phyloP scores from a whole-genome alignment of 2,888 invertebrate genomes.

The Glaucopsyche alexis region DNA sequence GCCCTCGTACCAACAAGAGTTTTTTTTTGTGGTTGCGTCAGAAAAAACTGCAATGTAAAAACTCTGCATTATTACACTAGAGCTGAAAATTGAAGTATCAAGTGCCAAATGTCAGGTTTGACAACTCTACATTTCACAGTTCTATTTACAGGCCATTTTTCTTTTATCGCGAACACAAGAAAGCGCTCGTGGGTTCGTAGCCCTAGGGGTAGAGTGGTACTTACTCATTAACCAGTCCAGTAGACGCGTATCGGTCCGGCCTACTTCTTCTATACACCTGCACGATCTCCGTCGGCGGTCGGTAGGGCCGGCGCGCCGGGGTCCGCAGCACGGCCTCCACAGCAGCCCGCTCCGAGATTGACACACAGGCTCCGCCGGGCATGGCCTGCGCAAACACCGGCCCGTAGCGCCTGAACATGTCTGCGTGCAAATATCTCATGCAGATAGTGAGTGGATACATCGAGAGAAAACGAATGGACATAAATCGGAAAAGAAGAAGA shows the following conservation, averaged over 20 bases:
- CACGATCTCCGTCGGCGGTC: conserved; percentile 91
- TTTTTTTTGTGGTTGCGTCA: too few species aligned
- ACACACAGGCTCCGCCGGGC: conserved; percentile 86
- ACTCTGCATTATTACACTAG: too few species aligned
- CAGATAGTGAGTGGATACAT: conserved; percentile 45
- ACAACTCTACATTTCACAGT: too few species aligned
- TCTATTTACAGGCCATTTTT: too few species aligned
- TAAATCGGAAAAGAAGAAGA: not conserved
- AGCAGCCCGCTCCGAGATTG: conserved; percentile 84
- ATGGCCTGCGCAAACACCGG: conserved; percentile 88
- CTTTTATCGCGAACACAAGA: too few species aligned
- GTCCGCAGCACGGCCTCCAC: conserved; percentile 88
- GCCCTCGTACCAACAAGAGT: too few species aligned
- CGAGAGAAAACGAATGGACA: not conserved
- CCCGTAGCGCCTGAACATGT: conserved; percentile 87
- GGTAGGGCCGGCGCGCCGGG: conserved; percentile 86
- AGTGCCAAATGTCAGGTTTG: too few species aligned
- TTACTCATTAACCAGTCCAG: conserved; percentile 91
- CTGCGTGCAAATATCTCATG: conserved; percentile 76
- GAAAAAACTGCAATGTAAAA: too few species aligned
- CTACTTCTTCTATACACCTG: conserved; percentile 85
- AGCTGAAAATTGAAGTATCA: too few species aligned
- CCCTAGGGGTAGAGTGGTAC: conserved; percentile 50
- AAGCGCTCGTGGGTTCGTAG: too few species aligned
- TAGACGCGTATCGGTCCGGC: conserved; percentile 89